Conservation (phyloP, 2,888 invertebrate genomes). For the Strigamia transsilvanica region DNA sequence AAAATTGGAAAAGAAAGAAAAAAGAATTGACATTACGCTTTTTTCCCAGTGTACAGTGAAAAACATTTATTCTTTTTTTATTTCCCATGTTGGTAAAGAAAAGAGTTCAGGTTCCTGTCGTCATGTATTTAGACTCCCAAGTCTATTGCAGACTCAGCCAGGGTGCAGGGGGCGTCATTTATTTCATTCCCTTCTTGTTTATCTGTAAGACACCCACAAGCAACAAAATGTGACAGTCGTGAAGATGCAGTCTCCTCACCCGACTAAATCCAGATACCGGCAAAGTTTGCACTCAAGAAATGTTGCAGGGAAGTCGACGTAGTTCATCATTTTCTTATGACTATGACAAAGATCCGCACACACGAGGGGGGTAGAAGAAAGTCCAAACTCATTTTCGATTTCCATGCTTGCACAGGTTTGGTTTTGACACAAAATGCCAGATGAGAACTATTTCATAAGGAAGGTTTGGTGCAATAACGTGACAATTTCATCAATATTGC, state of each 20-base stretch:
- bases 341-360: not conserved
- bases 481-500: too few relatives aligned
- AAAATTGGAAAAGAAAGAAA: not conserved
- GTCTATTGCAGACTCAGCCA: not conserved
- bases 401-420: not conserved
- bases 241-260: not conserved
- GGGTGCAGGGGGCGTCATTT: not conserved
- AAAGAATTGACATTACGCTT: not conserved
- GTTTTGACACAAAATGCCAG: too few relatives aligned
- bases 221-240: conserved; percentile 25
- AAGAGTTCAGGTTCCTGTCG: conserved; percentile 6
- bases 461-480: too few relatives aligned
- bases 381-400: not conserved
- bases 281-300: not conserved
- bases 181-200: not conserved
- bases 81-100: not conserved
- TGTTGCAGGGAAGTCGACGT: not conserved
- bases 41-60: not conserved
- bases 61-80: not conserved
- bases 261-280: conserved; percentile 25
- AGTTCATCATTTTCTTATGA: not conserved
- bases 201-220: not conserved
- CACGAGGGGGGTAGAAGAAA: not conserved
- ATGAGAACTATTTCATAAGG: too few relatives aligned
- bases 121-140: conserved; percentile 7